Percentiles rank a stretch among this genome's conserved stretches.
Conservation (phyloP, 1,140 invertebrate genomes). For the Ditylenchus dipsaci region DNA sequence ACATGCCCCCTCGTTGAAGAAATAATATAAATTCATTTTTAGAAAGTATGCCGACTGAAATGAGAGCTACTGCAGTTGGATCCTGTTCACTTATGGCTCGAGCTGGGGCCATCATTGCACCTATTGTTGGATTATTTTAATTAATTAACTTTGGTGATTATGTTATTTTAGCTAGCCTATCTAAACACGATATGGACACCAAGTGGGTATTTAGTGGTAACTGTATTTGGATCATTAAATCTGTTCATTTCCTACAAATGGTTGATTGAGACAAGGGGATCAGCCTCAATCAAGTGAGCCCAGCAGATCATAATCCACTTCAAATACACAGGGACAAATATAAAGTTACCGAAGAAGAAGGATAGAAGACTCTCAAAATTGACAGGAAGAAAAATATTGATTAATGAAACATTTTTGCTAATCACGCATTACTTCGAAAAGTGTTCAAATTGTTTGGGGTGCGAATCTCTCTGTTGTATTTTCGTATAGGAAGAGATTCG, state of each 20-base stretch:
- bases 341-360: too few species aligned
- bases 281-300: conserved; percentile 44
- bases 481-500: too few species aligned
- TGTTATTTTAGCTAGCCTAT: conserved; percentile 46
- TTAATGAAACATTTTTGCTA: too few species aligned
- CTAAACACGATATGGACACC: conserved; percentile 49
- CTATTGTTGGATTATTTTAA: conserved; percentile 24
- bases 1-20: too few species aligned
- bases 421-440: too few species aligned
- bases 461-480: too few species aligned
- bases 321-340: too few species aligned
- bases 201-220: conserved; percentile 51
- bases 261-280: conserved; percentile 54
- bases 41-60: conserved; percentile 18
- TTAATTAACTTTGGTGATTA: background rate
- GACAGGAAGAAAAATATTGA: too few species aligned
- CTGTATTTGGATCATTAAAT: conserved; percentile 49
- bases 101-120: conserved; percentile 51
- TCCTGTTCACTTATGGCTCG: conserved; percentile 51
- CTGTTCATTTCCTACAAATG: conserved; percentile 49
- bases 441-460: too few species aligned
- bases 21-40: background rate
- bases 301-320: background rate
- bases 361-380: too few species aligned
- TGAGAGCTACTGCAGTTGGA: conserved; percentile 23